A percentile compares a stretch with the other conserved stretches of the same genome.
phyloP scores from a whole-genome alignment of 2,888 invertebrate genomes.

The Cantharis rufa region DNA sequence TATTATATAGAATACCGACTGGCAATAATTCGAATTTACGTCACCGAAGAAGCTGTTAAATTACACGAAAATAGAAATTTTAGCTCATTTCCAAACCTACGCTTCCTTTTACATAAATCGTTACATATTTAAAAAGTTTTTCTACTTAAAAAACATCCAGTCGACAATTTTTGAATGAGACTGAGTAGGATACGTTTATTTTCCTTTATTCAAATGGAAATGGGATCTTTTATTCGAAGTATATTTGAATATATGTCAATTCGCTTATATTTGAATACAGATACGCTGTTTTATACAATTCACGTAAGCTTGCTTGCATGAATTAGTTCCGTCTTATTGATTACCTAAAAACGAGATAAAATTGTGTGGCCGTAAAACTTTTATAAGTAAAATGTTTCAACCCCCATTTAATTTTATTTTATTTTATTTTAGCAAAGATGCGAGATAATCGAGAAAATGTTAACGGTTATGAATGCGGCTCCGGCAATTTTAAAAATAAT shows the following conservation, averaged over 20 bases:
- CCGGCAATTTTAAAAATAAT: neutral
- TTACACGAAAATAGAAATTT: neutral
- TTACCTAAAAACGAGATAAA: slow-evolving; percentile 21
- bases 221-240: slow-evolving; percentile 35
- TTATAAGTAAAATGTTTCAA: slow-evolving; percentile 1
- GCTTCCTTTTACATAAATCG: slow-evolving; percentile 13
- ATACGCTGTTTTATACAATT: slow-evolving; percentile 31
- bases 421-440: neutral
- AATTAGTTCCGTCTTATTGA: slow-evolving; percentile 31
- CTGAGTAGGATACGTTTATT: slow-evolving; percentile 37
- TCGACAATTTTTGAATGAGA: slow-evolving; percentile 34
- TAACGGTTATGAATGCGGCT: neutral
- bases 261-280: slow-evolving; percentile 31
- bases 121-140: slow-evolving; percentile 21
- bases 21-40: neutral
- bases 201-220: slow-evolving; percentile 36
- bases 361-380: neutral
- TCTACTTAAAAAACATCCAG: slow-evolving; percentile 26
- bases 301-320: slow-evolving; percentile 27
- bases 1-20: neutral
- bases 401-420: neutral
- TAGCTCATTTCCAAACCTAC: neutral
- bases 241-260: slow-evolving; percentile 39
- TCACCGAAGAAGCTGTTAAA: neutral
- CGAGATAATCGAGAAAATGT: neutral